Base-by-base conservation (phyloP, 23 tunicate species). In the Diplosoma virens region DNA sequence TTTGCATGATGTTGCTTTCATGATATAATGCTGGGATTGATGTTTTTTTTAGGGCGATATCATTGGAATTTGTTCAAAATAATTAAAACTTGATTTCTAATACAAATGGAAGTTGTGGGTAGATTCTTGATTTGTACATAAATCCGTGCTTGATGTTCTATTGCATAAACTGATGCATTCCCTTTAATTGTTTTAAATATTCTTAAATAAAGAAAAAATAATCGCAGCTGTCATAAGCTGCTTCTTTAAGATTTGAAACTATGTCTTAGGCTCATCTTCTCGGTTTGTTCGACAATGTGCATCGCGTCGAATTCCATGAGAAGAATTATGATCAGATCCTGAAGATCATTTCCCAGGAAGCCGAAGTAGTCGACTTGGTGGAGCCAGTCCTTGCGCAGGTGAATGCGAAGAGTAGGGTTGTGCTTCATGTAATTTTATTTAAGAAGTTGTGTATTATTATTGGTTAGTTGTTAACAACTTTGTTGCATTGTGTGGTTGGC, bases 231-330 rank as follows among this genome's bases (percentile, higher is more conserved):
- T n/a, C n/a, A n/a, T n/a, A n/a, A n/a, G n/a, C n/a, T n/a, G n/a
- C n/a, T n/a, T n/a, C n/a, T n/a, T n/a, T n/a, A 14, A 41, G 14
- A 41, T 41, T 9, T 41, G 50, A 41, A 41, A 41, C 50, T 55
- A 11, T 45, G 16, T 26, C 54, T 14, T 67, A 84, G 88, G 83
- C 88, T 45, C 95, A 88, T 59, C 59, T 88, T 30, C 87, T 88
- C 47, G 86, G 88, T 14, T 77, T 88, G 75, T 88, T 88, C 45
- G 95, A 88, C 76, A 88, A 88, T 63, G 95, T 88, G 1, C 67
- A 88, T 48, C 65, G 84, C 6, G 95, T 88, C 0, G 84, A 67
- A 32, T 88, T 88, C 30, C 88, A 88, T 54, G 87, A 84, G 27
- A 88, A 88, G 67, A 69, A 69, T 29, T 88, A 88, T 67, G 95